Evolutionary conservation across 2,113 vertebrate species (phyloP), one percentile per base, ranked within the genome.

Genomic region (Catharus bicknelli): DNA sequence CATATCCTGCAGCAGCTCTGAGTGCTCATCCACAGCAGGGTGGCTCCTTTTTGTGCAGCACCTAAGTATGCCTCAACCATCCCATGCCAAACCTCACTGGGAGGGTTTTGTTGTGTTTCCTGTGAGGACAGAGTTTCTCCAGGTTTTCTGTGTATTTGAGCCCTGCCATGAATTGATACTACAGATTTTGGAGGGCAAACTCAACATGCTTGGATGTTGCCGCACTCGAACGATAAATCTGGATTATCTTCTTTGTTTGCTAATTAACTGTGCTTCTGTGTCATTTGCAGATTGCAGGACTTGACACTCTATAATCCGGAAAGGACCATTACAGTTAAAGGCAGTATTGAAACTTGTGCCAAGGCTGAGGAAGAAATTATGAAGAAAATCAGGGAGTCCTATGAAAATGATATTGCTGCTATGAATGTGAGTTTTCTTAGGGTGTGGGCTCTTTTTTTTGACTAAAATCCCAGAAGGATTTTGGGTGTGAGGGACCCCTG

Each of bases 311-410:
- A 99, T 95, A 99, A 99, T 91, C 99, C 98, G 1, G 99, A 99
- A 96, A 98, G 99, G 93, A 99, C 99, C 93, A 99, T 99, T 95
- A 99, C 99, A 19, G 97, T 99, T 51, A 99, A 98, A 97, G 99
- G 99, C 96, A 96, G 96, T 90, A 98, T 99, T 67, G 99, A 99
- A 74, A 98, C 98, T 3, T 99, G 99, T 94, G 97, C 98, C 78
- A 98, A 97, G 94, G 99, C 99, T 4, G 98, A 99, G 92, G 98
- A 99, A 96, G 99, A 99, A 97, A 98, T 99, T 82, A 99, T 99
- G 99, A 99, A 99, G 98, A 99, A 99, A 98, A 98, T 99, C 97
- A 97, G 98, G 94, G 99, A 99, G 97, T 99, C 99, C 51, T 99
- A 99, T 27, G 99, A 99, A 96, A 99, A 99, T 47, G 99, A 99